phyloP scores from a whole-genome alignment of 2,113 vertebrate genomes.

The Myotis brandtii region DNA sequence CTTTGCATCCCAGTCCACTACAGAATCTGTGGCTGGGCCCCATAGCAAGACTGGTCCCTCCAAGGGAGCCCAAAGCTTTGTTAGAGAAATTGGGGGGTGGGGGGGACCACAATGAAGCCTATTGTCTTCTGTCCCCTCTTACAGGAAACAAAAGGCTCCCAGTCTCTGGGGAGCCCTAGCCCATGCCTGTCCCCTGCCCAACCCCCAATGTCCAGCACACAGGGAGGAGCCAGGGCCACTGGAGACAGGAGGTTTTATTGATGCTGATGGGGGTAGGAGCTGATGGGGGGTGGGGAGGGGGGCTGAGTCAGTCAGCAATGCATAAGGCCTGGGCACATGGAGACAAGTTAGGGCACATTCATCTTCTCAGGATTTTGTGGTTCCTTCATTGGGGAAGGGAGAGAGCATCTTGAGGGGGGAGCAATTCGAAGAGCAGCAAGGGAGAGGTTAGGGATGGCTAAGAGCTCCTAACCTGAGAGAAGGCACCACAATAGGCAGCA shows the following conservation, averaged over 20 bases:
- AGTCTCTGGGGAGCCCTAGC: constrained; percentile 70
- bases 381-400: constrained; percentile 46
- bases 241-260: constrained; percentile 79
- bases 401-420: constrained; percentile 37
- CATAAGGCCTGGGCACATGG: constrained; percentile 68
- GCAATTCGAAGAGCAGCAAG: constrained; percentile 65
- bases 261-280: constrained; percentile 75
- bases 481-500: constrained; percentile 72
- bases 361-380: constrained; percentile 74
- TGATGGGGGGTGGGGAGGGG: not conserved
- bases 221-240: constrained; percentile 78
- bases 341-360: constrained; percentile 71
- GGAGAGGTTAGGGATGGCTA: constrained; percentile 64
- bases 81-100: constrained; percentile 76
- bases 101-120: constrained; percentile 71
- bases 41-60: constrained; percentile 34
- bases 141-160: constrained; percentile 73
- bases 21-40: constrained; percentile 33
- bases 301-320: constrained; percentile 74
- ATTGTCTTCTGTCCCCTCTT: constrained; percentile 75
- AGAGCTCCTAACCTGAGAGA: constrained; percentile 63
- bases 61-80: constrained; percentile 66
- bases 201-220: constrained; percentile 69
- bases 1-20: constrained; percentile 23
- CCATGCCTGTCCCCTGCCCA: constrained; percentile 62